Base-by-base conservation (phyloP, 2,888 invertebrate genomes). In the Galerucella pusilla region DNA sequence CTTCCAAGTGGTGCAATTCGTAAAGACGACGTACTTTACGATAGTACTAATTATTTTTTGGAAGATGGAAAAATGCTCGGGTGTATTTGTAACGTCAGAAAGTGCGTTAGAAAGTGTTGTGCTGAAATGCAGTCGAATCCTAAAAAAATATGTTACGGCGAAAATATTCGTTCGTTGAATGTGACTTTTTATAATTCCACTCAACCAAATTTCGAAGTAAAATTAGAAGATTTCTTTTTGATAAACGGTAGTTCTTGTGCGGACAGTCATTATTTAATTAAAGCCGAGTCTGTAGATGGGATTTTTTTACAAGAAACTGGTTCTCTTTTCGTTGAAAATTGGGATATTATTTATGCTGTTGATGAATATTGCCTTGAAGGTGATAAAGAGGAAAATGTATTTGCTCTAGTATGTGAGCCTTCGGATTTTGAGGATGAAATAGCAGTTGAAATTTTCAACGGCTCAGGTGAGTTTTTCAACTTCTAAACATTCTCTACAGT, bases 31-130 rank as follows among this genome's bases (percentile, higher is more conserved):
- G 69, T 82, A 7, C 68, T 54, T 14, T 80, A 75, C 68, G 54
- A 67, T 3, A 45, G 57, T 7, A 60, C 73, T 16, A 63, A 80
- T 45, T 79, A 78, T 73, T 79, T 77, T 71, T 6, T 10, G n/a
- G 16, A 74, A 12, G 68, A 75, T 57, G 69, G 68, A 28, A 45
- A 63, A 7, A 71, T 46, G 45, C 68, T 71, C 65, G 77, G 77
- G n/a, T 77, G 78, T 69, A 54, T 80, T 14, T 82, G 82, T 61
- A 71, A 79, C 6, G 54, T 80, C 16, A 77, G 65, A 46, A 76
- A 66, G 3, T 83, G 83, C 64, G 46, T 83, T 10, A 76, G 79
- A 75, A 80, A 80, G 65, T 83, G 83, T 72, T 83, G 83, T 68
- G 9, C 35, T 42, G 35, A 42, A 68, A 63, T 10, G 63, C 68